Conservation (phyloP, 2,113 vertebrate species). For the Strix aluco region DNA sequence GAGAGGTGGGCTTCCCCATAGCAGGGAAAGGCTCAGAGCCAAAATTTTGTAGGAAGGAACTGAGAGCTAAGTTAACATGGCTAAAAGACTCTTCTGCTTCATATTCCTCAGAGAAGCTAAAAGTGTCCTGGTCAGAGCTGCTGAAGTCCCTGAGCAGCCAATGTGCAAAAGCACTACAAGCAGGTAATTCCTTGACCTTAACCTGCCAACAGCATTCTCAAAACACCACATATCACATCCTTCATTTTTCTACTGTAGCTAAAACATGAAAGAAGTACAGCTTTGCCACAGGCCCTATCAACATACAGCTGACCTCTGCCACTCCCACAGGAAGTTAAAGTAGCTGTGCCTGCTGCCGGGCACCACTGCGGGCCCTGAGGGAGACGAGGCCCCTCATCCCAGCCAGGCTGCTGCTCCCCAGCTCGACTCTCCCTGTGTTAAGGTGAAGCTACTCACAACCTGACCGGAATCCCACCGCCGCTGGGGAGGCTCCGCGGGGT, state of each 20-base stretch:
- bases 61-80: rapidly evolving
- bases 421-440: rapidly evolving
- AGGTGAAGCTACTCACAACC: rapidly evolving
- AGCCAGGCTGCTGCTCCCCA: rapidly evolving
- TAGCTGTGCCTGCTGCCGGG: rapidly evolving
- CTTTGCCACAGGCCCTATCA: neutral
- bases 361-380: rapidly evolving
- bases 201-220: neutral
- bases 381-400: neutral
- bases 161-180: neutral
- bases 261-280: neutral
- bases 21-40: neutral
- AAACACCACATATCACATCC: rapidly evolving
- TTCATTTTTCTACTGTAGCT: neutral
- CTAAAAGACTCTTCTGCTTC: neutral
- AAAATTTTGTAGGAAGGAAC: neutral
- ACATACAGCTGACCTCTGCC: rapidly evolving
- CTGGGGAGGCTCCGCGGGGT: rapidly evolving
- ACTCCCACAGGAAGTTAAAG: neutral
- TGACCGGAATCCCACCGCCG: rapidly evolving
- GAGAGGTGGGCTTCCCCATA: neutral
- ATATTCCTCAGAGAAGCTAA: no score
- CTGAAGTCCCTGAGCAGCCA: neutral
- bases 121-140: neutral
- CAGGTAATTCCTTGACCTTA: neutral